Conservation (phyloP, 2,797 vertebrate species). For the Esox masquinongy region DNA sequence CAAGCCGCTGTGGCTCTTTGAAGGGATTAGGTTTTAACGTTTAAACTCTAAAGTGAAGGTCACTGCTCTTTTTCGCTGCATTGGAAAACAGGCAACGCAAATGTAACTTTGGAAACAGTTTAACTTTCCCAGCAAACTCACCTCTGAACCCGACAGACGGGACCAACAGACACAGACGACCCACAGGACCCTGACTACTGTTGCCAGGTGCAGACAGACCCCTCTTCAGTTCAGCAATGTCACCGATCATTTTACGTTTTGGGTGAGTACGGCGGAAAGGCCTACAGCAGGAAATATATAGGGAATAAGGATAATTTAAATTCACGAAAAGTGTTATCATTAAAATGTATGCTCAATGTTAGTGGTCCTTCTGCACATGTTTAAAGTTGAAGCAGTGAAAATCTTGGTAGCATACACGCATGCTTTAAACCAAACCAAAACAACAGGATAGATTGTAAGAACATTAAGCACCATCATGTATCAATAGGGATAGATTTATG, state of each 20-base stretch:
- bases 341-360: neutral
- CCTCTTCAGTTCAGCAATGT: neutral
- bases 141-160: conserved; percentile 68
- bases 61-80: conserved; percentile 37
- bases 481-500: conserved; percentile 20
- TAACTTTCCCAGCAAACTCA: conserved; percentile 72
- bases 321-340: neutral
- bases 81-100: neutral
- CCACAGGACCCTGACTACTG: neutral
- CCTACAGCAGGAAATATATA: neutral
- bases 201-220: neutral
- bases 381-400: neutral
- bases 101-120: conserved; percentile 60
- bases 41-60: conserved; percentile 34
- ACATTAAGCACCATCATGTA: neutral
- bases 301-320: neutral
- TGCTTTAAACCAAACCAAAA: neutral
- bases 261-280: neutral
- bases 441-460: neutral
- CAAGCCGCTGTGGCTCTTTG: conserved; percentile 54
- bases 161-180: conserved; percentile 7
- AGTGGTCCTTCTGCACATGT: neutral
- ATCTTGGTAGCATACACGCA: neutral
- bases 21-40: conserved; percentile 41
- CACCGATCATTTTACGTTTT: neutral